Evolutionary conservation across 2,113 vertebrate species (phyloP).

Genomic region (Carlito syrichta): DNA sequence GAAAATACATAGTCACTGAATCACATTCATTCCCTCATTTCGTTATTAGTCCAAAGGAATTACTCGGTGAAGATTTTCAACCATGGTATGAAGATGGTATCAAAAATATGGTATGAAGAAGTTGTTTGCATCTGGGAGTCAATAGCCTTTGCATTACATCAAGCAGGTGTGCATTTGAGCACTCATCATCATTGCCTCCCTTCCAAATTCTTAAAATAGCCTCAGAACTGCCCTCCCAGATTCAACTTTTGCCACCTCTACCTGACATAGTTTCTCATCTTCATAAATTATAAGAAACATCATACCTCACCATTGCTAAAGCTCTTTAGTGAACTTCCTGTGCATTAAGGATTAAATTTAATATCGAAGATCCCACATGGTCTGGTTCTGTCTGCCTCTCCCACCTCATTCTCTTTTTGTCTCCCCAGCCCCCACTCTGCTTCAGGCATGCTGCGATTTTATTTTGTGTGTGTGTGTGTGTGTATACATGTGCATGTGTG

Average conservation of each 20-base stretch:
- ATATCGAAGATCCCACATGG: no score
- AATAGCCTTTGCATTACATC: not conserved
- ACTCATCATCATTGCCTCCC: not conserved
- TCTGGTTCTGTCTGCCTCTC: not conserved
- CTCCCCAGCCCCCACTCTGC: not conserved
- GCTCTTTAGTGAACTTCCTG: not conserved
- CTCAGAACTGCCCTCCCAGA: not conserved
- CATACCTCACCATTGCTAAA: not conserved
- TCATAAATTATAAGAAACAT: not conserved
- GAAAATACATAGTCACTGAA: not conserved
- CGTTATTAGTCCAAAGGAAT: not conserved
- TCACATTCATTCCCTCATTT: not conserved
- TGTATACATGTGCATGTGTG: fast-evolving
- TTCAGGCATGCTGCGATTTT: not conserved
- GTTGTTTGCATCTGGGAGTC: not conserved
- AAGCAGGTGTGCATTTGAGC: no score
- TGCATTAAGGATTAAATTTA: not conserved
- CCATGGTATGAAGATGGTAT: no score
- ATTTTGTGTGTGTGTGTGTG: no score
- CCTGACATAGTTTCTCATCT: not conserved
- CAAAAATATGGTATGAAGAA: not conserved
- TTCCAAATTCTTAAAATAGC: not conserved
- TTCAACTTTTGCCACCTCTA: not conserved
- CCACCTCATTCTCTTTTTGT: not conserved
- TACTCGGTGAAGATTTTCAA: not conserved